Base-by-base conservation (phyloP, 2,888 invertebrate genomes). In the Schrankia costaestrigalis region DNA sequence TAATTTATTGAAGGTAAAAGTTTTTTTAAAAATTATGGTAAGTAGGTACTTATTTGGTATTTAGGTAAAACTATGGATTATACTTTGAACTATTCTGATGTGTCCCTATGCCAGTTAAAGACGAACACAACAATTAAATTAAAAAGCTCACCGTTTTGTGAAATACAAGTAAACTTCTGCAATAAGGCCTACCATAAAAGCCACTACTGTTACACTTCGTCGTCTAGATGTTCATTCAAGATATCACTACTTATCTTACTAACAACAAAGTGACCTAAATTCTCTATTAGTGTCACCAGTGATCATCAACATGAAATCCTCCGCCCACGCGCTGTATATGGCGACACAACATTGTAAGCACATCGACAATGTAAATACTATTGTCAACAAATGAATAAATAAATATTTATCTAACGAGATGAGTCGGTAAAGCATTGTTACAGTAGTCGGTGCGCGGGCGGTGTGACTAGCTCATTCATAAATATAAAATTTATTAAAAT, bases 361-460 rank as follows among this genome's bases (percentile, higher is more conserved):
- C 69, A 70, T 71, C 79, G 66, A 78, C 79, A 79, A 84, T 86
- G 84, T 84, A 82, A 84, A 85, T 84, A 81, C 71, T 68, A 78
- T 82, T 85, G 85, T 85, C 84, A 82, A 84, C 84, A 78, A 63
- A 55, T 60, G 76, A 81, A 82, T 78, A 78, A 78, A 86, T 86
- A 84, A 84, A 85, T 86, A 85, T 84, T 86, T 83, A 85, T 81
- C 70, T 72, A 64, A 74, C 72, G 64, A 77, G 83, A 83, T 82
- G 82, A 78, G 83, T 74, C 71, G 55, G 65, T 63, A 56, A 57
- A 57, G 69, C 60, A 84, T 82, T 81, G 80, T 60, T 41, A 38
- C 15, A 31, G 47, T 40, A 40, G 50, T 48, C 38, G 55, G 41
- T 47, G 40, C 47, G 51, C 46, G 64, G 71, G 78, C 71, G 71